phyloP scores from a whole-genome alignment of 2,888 invertebrate genomes.

The Gibbula magus region DNA sequence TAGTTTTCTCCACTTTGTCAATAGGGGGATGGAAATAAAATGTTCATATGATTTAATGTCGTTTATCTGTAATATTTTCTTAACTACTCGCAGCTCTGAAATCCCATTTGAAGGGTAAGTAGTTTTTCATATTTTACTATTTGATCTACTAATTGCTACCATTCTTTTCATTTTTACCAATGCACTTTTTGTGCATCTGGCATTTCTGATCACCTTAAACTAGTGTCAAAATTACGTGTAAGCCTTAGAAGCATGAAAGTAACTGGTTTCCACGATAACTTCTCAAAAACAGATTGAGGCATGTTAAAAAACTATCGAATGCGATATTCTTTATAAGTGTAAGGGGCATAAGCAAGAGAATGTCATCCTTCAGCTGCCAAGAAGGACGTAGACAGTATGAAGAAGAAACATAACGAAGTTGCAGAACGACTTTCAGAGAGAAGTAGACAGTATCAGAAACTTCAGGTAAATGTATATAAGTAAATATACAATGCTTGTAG shows the following conservation, averaged over 20 bases:
- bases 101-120: constrained; percentile 47
- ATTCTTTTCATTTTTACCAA: neutral
- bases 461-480: constrained; percentile 50
- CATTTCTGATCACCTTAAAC: too few relatives aligned
- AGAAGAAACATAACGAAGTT: constrained; percentile 57
- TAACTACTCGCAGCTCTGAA: constrained; percentile 43
- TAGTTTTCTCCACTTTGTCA: too few relatives aligned
- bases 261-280: neutral
- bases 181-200: neutral
- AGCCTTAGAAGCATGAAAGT: too few relatives aligned
- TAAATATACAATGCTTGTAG: too few relatives aligned
- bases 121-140: neutral
- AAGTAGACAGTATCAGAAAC: constrained; percentile 61
- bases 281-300: neutral
- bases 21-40: too few relatives aligned
- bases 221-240: too few relatives aligned
- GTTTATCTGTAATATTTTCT: neutral
- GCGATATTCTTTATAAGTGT: neutral
- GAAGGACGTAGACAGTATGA: constrained; percentile 58
- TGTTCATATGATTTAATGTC: too few relatives aligned
- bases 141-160: neutral
- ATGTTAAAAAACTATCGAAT: neutral
- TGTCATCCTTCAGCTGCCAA: constrained; percentile 45
- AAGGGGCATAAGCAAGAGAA: neutral
- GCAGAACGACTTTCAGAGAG: constrained; percentile 61